Percentiles rank a stretch among this genome's conserved stretches.
These are phyloP conservation scores for Tetropium fuscum DNA, from an alignment of 2,888 invertebrate genomes.

Conservation along the genomic window DNA sequence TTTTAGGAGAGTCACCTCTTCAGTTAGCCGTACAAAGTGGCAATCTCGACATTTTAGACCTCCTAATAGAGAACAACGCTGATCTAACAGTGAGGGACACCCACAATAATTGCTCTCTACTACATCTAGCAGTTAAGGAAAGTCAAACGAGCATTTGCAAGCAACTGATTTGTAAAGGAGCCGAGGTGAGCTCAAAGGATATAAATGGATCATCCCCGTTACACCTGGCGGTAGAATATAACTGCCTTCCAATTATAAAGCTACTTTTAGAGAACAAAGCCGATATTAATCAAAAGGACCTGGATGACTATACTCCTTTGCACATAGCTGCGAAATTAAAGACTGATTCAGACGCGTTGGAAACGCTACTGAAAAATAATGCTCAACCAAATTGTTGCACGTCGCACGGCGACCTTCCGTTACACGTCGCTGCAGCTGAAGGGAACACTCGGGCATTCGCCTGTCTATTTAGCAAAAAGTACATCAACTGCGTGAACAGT, in stretches of 20 bases:
- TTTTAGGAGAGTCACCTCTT: constrained; percentile 36
- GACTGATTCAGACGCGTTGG: constrained; percentile 27
- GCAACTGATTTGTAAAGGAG: constrained; percentile 33
- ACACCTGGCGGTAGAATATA: constrained; percentile 45
- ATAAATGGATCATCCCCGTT: constrained; percentile 45
- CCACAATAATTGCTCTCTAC: constrained; percentile 34
- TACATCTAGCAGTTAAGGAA: constrained; percentile 43
- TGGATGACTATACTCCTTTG: constrained; percentile 48
- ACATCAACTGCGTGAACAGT: constrained; percentile 31
- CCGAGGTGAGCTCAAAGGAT: constrained; percentile 41
- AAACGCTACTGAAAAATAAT: constrained; percentile 40
- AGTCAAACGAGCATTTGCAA: constrained; percentile 34
- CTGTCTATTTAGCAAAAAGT: constrained; percentile 36
- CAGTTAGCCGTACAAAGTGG: constrained; percentile 38
- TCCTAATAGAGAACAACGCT: constrained; percentile 32
- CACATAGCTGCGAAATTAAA: constrained; percentile 43
- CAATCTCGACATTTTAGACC: constrained; percentile 28
- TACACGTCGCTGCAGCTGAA: constrained; percentile 48
- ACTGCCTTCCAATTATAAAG: constrained; percentile 34
- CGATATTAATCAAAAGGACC: constrained; percentile 42
- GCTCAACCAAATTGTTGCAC: constrained; percentile 37
- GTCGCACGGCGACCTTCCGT: constrained; percentile 44
- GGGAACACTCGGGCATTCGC: constrained; percentile 42
- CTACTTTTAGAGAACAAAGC: constrained; percentile 43
- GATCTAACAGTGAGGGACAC: constrained; percentile 33